Base-by-base conservation (phyloP, 2,113 vertebrate species). In the Potamarius usumacintae region DNA sequence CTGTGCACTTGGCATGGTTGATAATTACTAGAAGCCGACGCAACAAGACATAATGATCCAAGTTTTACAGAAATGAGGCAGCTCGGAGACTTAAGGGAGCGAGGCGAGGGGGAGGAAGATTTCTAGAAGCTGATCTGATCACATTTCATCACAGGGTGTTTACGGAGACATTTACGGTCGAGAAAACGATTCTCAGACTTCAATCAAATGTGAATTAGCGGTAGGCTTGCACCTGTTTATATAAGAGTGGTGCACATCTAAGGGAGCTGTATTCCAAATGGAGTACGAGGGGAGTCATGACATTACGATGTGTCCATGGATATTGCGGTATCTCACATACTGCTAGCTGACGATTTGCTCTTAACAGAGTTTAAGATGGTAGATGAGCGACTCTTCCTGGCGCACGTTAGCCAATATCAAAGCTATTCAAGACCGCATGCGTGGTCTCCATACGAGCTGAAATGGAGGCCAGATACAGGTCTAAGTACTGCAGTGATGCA, bases 1-100 rank as follows among this genome's bases (percentile, higher is more conserved):
- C 71, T 60, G 78, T 72, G 53, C 62, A 72, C 87, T 83, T 82
- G 42, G 88, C 88, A 83, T 82, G 87, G 71, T 65, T 52, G 69
- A 90, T 91, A 92, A 92, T 92, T 91, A 92, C 87, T 82, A 42
- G 87, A 72, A 83, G 42, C 84, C 74, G 42, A 34, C 60, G 85
- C 62, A 81, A 58, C 77, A 30, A 62, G 85, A 89, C 63, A 82
- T 90, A 88, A 91, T 83, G 86, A 89, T 89, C 71, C 85, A 15
- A 42, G 79, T 85, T 85, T 84, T 72, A 80, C 63, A 60, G 69
- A 77, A 86, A 90, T 57, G 84, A 88, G 81, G 85, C 63, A 20
- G 60, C 76, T 58, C 48, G 11, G n/a, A 71, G 83, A 42, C 57
- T 72, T 30, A 63, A 82, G 22, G 34, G 30, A 85, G 52, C 7